Conservation (phyloP, 2,113 vertebrate species). For the Platichthys stellatus region DNA sequence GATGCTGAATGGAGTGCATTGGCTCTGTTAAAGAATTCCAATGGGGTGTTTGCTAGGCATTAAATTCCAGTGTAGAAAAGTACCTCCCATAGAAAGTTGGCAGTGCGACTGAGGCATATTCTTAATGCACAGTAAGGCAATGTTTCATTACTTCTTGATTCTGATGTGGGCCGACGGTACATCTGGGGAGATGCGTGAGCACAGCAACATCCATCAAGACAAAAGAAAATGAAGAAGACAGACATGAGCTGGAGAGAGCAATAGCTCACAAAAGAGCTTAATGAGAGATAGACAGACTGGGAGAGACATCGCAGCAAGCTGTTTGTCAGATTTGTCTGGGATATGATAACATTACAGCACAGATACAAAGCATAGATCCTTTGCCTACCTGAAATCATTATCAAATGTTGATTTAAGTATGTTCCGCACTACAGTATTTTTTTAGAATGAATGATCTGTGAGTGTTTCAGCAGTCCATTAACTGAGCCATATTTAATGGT, state of each 20-base stretch:
- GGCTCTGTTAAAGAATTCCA: no score
- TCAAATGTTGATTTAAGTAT: no score
- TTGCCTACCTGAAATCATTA: background rate
- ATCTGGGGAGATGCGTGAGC: conserved; percentile 68
- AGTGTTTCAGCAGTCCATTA: background rate
- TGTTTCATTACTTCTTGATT: conserved; percentile 70
- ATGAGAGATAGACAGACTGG: conserved; percentile 40
- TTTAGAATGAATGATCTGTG: background rate
- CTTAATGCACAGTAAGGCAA: conserved; percentile 54
- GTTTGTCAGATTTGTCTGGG: conserved; percentile 5
- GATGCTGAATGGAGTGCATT: no score
- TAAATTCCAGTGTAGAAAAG: conserved; percentile 6
- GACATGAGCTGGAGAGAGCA: conserved; percentile 15
- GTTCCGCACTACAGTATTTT: no score
- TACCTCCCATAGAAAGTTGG: conserved; percentile 22
- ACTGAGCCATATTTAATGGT: conserved; percentile 8
- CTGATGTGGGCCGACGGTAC: conserved; percentile 62
- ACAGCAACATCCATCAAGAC: conserved; percentile 57
- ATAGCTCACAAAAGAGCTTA: conserved; percentile 30
- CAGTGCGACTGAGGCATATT: conserved; percentile 37
- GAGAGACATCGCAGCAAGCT: conserved; percentile 32
- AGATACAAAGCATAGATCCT: background rate
- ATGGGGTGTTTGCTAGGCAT: background rate
- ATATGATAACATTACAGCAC: background rate
- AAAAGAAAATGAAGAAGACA: conserved; percentile 33